These are phyloP conservation scores for Macroteleia sp. DNA, from an alignment of 2,888 invertebrate genomes.

Conservation along the genomic window DNA sequence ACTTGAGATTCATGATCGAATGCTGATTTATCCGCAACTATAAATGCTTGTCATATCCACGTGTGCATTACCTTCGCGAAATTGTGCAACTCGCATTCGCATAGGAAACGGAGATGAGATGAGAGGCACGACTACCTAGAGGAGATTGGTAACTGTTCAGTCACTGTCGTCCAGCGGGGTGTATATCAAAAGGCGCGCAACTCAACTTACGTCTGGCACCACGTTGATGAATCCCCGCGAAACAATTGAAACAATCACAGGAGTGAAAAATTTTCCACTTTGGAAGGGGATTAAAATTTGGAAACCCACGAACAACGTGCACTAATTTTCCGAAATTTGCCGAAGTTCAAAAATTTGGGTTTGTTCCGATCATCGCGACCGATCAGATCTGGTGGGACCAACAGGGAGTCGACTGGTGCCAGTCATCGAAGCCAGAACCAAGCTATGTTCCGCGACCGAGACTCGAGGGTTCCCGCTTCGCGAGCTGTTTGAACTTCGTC, in stretches of 20 bases:
- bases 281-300: no score
- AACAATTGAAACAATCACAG: conserved; percentile 32
- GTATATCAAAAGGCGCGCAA: conserved; percentile 26
- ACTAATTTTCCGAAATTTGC: no score
- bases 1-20: no score
- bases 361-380: conserved; percentile 26
- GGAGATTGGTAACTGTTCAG: conserved; percentile 1
- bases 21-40: conserved; percentile 3
- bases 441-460: conserved; percentile 43
- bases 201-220: conserved; percentile 56
- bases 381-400: background rate
- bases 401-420: no score
- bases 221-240: conserved; percentile 35
- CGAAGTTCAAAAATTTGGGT: no score
- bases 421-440: conserved; percentile 13
- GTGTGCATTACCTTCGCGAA: conserved; percentile 26
- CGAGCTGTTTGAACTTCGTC: conserved; percentile 18
- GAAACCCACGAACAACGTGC: no score
- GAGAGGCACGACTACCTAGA: background rate
- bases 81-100: conserved; percentile 13
- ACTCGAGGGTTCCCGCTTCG: conserved; percentile 36
- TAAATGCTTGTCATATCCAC: conserved; percentile 11
- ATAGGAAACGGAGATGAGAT: background rate
- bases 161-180: conserved; percentile 36
- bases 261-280: conserved; percentile 28